phyloP scores from a whole-genome alignment of 2,888 invertebrate genomes.

The Polyommatus iphigenia region DNA sequence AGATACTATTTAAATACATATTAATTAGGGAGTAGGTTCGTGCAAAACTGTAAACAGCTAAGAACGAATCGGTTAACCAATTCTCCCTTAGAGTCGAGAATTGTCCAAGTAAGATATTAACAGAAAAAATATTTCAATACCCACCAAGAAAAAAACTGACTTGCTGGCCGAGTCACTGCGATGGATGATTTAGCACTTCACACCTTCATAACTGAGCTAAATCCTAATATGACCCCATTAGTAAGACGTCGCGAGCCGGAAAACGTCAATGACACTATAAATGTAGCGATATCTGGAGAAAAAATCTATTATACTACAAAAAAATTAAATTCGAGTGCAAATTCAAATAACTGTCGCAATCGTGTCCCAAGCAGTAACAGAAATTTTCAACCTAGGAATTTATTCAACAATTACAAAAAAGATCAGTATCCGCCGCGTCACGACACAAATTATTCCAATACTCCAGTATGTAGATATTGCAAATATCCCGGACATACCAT shows the following conservation, averaged over 20 bases:
- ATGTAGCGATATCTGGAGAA: neutral
- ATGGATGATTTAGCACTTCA: slow-evolving; percentile 30
- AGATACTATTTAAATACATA: neutral
- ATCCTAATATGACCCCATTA: slow-evolving; percentile 25
- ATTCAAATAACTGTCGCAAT: neutral
- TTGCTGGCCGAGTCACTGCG: slow-evolving; percentile 29
- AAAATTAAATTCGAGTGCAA: neutral
- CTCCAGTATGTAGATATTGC: slow-evolving; percentile 6
- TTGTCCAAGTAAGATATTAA: slow-evolving; percentile 28
- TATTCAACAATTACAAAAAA: neutral
- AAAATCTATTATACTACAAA: neutral
- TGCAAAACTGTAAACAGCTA: slow-evolving; percentile 27
- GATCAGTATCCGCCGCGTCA: neutral
- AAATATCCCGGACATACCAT: slow-evolving; percentile 1
- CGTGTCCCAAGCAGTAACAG: neutral
- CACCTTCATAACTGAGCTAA: slow-evolving; percentile 23
- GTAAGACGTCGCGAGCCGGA: neutral
- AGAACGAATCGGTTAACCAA: slow-evolving; percentile 27
- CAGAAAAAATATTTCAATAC: slow-evolving; percentile 31
- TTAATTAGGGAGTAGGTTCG: neutral
- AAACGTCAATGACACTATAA: neutral
- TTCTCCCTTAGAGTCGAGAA: slow-evolving; percentile 27
- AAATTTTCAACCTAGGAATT: neutral
- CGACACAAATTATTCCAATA: neutral
- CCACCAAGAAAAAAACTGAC: slow-evolving; percentile 29